Evolutionary conservation across 2,888 invertebrate species (phyloP).

Genomic region (Lepidonotus clava): DNA sequence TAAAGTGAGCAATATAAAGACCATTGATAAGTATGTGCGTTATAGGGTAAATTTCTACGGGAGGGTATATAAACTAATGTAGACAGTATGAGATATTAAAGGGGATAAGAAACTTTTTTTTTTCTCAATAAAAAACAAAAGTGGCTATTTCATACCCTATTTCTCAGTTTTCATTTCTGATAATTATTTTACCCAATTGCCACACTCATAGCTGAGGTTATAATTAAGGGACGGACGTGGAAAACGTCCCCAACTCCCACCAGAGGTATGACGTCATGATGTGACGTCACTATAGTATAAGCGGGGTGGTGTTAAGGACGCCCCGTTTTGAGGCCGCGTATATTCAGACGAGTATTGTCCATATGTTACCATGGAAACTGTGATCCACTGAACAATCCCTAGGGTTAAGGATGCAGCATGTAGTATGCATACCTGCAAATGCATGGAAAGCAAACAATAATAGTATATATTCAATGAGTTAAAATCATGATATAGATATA

Average conservation of each 20-base stretch:
- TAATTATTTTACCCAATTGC: no score
- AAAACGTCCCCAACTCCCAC: constrained; percentile 18
- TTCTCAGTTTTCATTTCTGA: no score
- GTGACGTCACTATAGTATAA: background rate
- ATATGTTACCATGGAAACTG: constrained; percentile 36
- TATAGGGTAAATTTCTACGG: no score
- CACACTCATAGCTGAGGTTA: no score
- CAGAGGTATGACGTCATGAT: background rate
- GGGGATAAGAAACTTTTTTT: no score
- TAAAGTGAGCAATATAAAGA: no score
- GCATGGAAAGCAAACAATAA: background rate
- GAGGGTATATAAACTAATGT: no score
- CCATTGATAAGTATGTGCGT: no score
- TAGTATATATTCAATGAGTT: background rate
- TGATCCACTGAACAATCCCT: constrained; percentile 32
- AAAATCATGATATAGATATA: background rate
- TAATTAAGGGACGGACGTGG: no score
- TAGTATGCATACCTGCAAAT: background rate
- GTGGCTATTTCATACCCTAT: no score
- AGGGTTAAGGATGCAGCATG: background rate
- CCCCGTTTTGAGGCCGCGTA: background rate
- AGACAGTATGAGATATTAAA: no score
- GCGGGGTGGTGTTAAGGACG: background rate
- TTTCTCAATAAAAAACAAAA: no score
- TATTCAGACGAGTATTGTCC: background rate